Evolutionary conservation across 2,888 invertebrate genomes (phyloP).

Genomic region (Seira sanloemensis): DNA sequence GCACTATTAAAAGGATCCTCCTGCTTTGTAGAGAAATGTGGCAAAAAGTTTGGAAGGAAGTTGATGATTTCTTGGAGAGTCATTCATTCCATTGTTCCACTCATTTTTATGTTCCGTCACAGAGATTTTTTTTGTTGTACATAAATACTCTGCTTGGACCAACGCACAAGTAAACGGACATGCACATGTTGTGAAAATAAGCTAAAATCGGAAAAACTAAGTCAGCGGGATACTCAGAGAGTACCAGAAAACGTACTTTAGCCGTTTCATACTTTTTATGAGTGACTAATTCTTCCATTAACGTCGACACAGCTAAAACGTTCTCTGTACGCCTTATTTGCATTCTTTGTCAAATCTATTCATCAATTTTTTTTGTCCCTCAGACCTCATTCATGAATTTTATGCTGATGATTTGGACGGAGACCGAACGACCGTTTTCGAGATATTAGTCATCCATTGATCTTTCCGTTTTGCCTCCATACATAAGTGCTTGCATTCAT

Average conservation of each 20-base stretch:
- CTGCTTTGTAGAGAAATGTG: no score
- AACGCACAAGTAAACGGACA: background rate
- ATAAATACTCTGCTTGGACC: background rate
- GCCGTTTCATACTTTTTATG: conserved; percentile 26
- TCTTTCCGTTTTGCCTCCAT: conserved; percentile 21
- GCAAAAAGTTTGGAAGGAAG: background rate
- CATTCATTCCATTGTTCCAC: background rate
- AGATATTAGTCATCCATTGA: conserved; percentile 60
- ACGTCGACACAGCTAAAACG: background rate
- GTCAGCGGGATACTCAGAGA: conserved; percentile 19
- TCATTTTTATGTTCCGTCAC: background rate
- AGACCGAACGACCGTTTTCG: conserved; percentile 42
- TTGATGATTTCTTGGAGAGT: background rate
- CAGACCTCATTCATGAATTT: conserved; percentile 2
- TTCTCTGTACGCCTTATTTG: conserved; percentile 18
- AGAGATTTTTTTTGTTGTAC: conserved; percentile 13
- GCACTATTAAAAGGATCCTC: background rate
- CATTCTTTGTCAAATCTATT: conserved; percentile 48
- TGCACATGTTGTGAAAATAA: background rate
- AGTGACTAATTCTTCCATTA: conserved; percentile 42
- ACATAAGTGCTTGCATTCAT: conserved; percentile 11
- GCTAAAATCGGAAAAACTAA: conserved; percentile 8
- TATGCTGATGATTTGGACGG: background rate
- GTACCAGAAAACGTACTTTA: background rate
- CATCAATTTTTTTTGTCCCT: conserved; percentile 39